Conservation (phyloP, 1,140 invertebrate species). For the Geopemphigus sp. region DNA sequence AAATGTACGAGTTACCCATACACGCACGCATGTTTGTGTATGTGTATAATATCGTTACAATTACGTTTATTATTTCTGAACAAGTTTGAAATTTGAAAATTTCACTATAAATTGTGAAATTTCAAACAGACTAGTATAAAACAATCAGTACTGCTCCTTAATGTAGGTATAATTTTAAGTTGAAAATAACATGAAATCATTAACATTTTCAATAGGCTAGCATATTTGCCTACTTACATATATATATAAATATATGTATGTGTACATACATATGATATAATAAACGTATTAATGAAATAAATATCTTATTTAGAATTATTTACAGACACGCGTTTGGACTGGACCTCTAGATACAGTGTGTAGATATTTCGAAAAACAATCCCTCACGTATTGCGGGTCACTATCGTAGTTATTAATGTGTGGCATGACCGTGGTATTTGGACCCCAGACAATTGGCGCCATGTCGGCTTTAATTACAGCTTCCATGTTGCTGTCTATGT, state of each 20-base stretch:
- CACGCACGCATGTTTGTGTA: too few species aligned
- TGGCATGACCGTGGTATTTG: constrained; percentile 20
- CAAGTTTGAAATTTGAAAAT: neutral
- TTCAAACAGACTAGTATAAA: constrained; percentile 30
- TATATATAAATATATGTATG: too few species aligned
- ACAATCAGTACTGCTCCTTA: constrained; percentile 13
- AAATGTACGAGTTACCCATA: too few species aligned
- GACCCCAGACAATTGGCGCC: constrained; percentile 43
- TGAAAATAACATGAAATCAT: neutral
- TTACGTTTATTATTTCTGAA: neutral
- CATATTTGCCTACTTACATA: too few species aligned
- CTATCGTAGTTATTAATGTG: constrained; percentile 20
- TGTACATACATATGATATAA: too few species aligned
- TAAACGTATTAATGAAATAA: neutral
- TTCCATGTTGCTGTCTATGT: constrained; percentile 47
- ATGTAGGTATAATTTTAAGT: neutral
- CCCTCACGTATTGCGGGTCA: constrained; percentile 34
- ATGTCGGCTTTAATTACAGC: constrained; percentile 45
- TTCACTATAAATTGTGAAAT: neutral
- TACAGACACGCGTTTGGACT: constrained; percentile 12
- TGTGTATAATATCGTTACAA: too few species aligned
- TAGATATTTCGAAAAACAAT: constrained; percentile 42
- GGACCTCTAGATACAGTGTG: constrained; percentile 15
- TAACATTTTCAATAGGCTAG: neutral
- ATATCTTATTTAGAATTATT: too few species aligned